Evolutionary conservation across 2,797 vertebrate species (phyloP), one percentile per base, ranked within the genome.

Genomic region (Gambelia wislizenii): DNA sequence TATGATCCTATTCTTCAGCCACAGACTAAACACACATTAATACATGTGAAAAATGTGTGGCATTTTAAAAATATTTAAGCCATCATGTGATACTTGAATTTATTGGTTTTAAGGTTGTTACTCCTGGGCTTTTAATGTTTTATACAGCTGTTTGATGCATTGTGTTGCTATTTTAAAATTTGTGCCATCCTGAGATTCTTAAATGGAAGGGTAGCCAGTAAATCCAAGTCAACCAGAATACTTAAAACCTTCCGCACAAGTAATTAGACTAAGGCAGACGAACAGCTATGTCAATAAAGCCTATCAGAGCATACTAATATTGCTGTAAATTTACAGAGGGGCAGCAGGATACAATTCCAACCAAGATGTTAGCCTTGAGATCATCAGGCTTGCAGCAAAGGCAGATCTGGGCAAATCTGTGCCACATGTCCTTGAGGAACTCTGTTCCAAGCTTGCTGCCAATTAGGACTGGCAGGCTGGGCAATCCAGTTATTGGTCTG

Each of bases 191-290:
- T 14, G 20, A 81, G 33, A 79, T 36, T 14, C 52, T 80, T 61
- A 47, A 49, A 74, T n/a, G 16, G 22, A 84, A 74, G n/a, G 76
- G 36, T 14, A 27, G 39, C 7, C 36, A 42, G 6, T 59, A 30
- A 3, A 22, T 59, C 36, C 39, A 85, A 56, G 25, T 77, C 39
- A 78, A 3, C 2, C 25, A 44, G 64, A 79, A 52, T 39, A 9
- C 27, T 87, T 56, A n/a, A 52, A 87, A 70, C 30, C 80, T 67
- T 86, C 36, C 30, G 4, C 77, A 70, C 25, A 87, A 70, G 64
- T 69, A 56, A 42, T 80, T 80, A 70, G 27, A 27, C 54, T 85
- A 2, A 70, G 33, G 27, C 77, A 80, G 49, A 87, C 9, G 69
- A 33, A 80, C 14, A 80, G 14, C 69, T 56, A 69, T 33, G 14